These are phyloP conservation scores for Tachyglossus aculeatus DNA, from an alignment of 2,797 vertebrate genomes.

Conservation along the genomic window DNA sequence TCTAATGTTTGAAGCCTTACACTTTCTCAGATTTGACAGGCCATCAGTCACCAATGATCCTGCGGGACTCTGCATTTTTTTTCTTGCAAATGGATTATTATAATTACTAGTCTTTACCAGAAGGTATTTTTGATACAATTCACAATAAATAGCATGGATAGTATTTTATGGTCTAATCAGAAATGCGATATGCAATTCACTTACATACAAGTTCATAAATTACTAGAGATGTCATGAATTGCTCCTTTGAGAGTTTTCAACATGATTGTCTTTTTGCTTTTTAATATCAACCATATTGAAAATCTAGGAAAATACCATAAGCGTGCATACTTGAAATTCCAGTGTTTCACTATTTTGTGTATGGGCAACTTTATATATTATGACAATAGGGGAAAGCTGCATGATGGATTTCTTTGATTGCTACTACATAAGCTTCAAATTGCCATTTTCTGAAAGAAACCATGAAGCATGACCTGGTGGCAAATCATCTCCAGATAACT, in stretches of 20 bases:
- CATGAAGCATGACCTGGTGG: not conserved
- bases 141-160: not conserved
- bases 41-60: too few species aligned
- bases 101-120: constrained; percentile 5
- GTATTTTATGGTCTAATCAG: not conserved
- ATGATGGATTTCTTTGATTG: not conserved
- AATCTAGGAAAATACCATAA: constrained; percentile 7
- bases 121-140: not conserved
- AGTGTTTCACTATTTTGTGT: constrained; percentile 9
- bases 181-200: not conserved
- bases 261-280: constrained; percentile 33
- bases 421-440: constrained; percentile 4
- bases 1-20: too few species aligned
- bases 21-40: too few species aligned
- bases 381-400: not conserved
- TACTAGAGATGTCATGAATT: constrained; percentile 19
- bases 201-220: constrained; percentile 16
- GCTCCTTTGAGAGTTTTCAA: constrained; percentile 5
- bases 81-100: not conserved
- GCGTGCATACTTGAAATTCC: constrained; percentile 22
- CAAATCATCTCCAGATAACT: not conserved
- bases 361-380: constrained; percentile 1
- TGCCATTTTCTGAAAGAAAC: not conserved
- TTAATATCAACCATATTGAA: constrained; percentile 23
- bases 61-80: too few species aligned